These are phyloP conservation scores for Spilogale gracilis DNA, from an alignment of 2,113 vertebrate genomes.

Conservation along the genomic window DNA sequence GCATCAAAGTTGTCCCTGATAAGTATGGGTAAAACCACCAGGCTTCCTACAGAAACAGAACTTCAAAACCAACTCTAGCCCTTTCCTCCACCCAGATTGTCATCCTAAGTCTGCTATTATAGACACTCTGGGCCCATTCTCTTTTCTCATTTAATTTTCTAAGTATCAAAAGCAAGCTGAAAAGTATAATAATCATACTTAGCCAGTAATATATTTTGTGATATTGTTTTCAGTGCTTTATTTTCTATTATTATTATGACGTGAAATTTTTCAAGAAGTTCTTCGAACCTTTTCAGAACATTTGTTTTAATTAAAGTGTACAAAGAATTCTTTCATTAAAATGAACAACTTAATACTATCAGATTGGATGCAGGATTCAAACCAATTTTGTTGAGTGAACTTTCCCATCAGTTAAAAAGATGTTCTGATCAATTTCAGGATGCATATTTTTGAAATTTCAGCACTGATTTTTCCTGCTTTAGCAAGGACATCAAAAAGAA, in stretches of 20 bases:
- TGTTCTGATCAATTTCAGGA: neutral
- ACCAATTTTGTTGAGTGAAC: neutral
- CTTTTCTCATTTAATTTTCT: conserved; percentile 10
- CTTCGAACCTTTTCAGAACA: conserved; percentile 28
- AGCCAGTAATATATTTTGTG: neutral
- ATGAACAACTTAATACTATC: neutral
- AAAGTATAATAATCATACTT: neutral
- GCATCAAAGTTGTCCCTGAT: neutral
- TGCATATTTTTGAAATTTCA: neutral
- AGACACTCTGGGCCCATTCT: neutral
- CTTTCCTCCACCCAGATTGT: neutral
- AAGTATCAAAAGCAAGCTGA: neutral
- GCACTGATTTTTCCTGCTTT: conserved; percentile 8
- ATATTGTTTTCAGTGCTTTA: neutral
- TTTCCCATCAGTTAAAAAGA: conserved; percentile 25
- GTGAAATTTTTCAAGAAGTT: neutral
- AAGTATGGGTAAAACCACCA: neutral
- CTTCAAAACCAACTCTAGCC: neutral
- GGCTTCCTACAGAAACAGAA: neutral
- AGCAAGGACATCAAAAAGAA: neutral
- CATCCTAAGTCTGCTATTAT: neutral
- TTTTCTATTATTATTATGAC: conserved; percentile 43
- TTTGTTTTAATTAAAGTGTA: conserved; percentile 50
- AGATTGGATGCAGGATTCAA: neutral
- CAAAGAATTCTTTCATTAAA: conserved; percentile 26